phyloP scores from a whole-genome alignment of 2,113 vertebrate species.

The Pachypanchax playfairii region DNA sequence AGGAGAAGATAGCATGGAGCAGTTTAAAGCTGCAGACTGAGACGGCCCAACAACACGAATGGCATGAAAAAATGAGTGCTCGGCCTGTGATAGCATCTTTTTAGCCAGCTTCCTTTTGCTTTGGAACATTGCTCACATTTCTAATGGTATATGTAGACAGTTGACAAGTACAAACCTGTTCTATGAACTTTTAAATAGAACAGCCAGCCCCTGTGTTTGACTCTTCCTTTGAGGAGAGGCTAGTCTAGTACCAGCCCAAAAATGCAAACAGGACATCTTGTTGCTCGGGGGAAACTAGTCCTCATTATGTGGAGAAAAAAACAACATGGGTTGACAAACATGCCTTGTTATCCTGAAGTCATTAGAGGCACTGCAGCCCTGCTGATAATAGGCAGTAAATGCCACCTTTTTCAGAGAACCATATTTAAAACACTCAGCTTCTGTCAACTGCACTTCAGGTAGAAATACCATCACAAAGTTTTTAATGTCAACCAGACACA shows the following conservation, averaged over 20 bases:
- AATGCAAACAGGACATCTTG: conserved; percentile 75
- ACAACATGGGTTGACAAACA: conserved; percentile 45
- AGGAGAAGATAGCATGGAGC: conserved; percentile 47
- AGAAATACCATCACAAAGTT: background rate
- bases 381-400: conserved; percentile 31
- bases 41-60: conserved; percentile 49
- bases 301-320: conserved; percentile 50
- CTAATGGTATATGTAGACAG: conserved; percentile 76
- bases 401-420: conserved; percentile 15
- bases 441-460: background rate
- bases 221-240: conserved; percentile 43
- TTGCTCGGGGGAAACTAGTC: conserved; percentile 58
- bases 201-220: conserved; percentile 59
- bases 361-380: conserved; percentile 38
- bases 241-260: conserved; percentile 54
- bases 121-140: conserved; percentile 78
- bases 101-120: conserved; percentile 68
- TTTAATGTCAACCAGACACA: conserved; percentile 1
- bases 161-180: conserved; percentile 75
- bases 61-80: conserved; percentile 62
- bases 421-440: conserved; percentile 20
- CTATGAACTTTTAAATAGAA: conserved; percentile 73
- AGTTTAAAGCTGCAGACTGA: conserved; percentile 38
- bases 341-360: conserved; percentile 44
- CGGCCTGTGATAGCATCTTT: conserved; percentile 77